Evolutionary conservation across 2,888 invertebrate species (phyloP).

Genomic region (Xestia xanthographa): DNA sequence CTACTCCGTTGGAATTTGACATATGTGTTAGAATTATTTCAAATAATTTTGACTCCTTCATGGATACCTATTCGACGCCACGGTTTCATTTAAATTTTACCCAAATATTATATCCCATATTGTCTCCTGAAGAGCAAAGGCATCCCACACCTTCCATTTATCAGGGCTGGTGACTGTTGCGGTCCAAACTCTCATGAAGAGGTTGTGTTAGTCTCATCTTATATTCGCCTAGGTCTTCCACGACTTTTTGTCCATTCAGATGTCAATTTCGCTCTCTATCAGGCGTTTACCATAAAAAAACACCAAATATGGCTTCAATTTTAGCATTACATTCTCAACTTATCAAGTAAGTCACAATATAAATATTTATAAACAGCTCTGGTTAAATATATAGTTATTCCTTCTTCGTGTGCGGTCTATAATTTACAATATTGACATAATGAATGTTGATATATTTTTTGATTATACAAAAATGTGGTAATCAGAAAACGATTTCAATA

Average conservation of each 20-base stretch:
- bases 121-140: not conserved
- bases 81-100: not conserved
- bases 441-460: slow-evolving; percentile 22
- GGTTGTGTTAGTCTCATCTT: not conserved
- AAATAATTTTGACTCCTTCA: not conserved
- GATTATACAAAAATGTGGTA: slow-evolving; percentile 31
- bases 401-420: slow-evolving; percentile 35
- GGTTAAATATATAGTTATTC: slow-evolving; percentile 24
- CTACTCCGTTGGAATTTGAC: not conserved
- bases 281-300: not conserved
- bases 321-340: slow-evolving; percentile 27
- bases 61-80: too few relatives aligned
- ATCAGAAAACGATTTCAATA: slow-evolving; percentile 36
- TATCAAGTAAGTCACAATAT: slow-evolving; percentile 11
- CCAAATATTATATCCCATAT: not conserved
- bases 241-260: not conserved
- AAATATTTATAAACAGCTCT: slow-evolving; percentile 37
- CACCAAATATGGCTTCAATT: slow-evolving; percentile 24
- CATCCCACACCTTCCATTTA: not conserved
- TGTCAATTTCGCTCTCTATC: not conserved
- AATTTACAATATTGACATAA: slow-evolving; percentile 43
- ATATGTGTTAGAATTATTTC: not conserved
- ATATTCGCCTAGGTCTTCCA: not conserved
- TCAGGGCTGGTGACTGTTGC: not conserved
- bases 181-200: not conserved